Base-by-base conservation (phyloP, 2,113 vertebrate species). In the Dendropsophus ebraccatus region DNA sequence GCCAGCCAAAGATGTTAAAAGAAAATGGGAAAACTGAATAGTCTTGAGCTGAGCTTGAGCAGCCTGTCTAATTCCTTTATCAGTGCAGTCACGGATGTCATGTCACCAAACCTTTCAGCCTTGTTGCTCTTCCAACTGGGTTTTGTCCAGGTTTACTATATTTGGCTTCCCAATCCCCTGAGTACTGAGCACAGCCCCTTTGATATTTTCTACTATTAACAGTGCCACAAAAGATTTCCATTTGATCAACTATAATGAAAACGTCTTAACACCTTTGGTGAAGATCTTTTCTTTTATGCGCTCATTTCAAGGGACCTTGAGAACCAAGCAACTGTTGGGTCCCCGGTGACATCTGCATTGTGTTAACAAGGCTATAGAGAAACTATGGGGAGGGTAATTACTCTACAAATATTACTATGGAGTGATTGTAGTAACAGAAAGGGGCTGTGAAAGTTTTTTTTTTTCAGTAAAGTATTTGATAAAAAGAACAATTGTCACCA, bases 101-200 rank as follows among this genome's bases (percentile, higher is more conserved):
- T 37, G 67, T 70, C 67, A 70, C 67, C 67, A 70, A 70, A 70
- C 17, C 67, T 70, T 70, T 70, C 67, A 70, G 67, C 35, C 32
- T 70, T 37, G 32, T 70, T 23, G 67, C 35, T 70, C n/a, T 19
- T 70, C 19, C 67, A 70, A 6, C 19, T 41, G 67, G 67, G 9
- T 41, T 70, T 70, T 70, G 32, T 70, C 35, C 17, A 70, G 32
- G 7, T 70, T 70, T 70, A 70, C 32, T 37, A 70, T 37, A 37
- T 69, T 32, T 69, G 30, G 65, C 32, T 37, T 70, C 67, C 16
- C 67, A 10, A 70, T 70, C 37, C 32, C 35, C 35, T 21, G 32
- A 21, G 67, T 8, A 37, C 67, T 37, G 32, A 70, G 67, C 11
- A 21, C 67, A 23, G 19, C 35, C 13, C 67, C 17, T 7, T 37